Percentiles rank a stretch among this genome's conserved stretches.
phyloP scores from a whole-genome alignment of 2,113 vertebrate genomes.

The Myrmecobius fasciatus region DNA sequence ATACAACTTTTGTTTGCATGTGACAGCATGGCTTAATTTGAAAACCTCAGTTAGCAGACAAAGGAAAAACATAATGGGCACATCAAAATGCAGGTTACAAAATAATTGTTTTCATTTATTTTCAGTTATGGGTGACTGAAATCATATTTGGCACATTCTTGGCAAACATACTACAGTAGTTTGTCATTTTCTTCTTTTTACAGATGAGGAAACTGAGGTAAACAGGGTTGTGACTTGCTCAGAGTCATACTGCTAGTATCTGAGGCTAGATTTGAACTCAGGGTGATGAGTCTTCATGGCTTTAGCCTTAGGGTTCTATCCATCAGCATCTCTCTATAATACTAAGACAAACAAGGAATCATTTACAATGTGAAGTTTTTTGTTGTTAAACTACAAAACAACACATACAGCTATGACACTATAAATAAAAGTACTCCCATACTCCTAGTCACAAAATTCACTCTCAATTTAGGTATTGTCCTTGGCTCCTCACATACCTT shows the following conservation, averaged over 20 bases:
- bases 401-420: not conserved
- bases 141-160: not conserved
- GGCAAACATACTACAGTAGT: not conserved
- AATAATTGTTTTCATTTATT: not conserved
- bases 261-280: not conserved
- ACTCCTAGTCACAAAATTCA: not conserved
- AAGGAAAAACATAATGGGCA: no score
- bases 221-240: no score
- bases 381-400: not conserved
- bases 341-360: not conserved
- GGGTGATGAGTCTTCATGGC: not conserved
- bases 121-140: not conserved
- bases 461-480: not conserved
- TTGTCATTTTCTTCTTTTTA: not conserved
- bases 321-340: not conserved
- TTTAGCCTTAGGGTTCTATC: no score
- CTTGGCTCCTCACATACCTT: no score
- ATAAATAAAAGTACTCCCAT: not conserved
- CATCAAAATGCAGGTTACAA: not conserved
- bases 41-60: no score
- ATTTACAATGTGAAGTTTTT: no score
- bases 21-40: not conserved
- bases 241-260: not conserved
- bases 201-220: not conserved
- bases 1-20: not conserved